Evolutionary conservation across 2,113 vertebrate genomes (phyloP).

Genomic region (Euleptes europaea): DNA sequence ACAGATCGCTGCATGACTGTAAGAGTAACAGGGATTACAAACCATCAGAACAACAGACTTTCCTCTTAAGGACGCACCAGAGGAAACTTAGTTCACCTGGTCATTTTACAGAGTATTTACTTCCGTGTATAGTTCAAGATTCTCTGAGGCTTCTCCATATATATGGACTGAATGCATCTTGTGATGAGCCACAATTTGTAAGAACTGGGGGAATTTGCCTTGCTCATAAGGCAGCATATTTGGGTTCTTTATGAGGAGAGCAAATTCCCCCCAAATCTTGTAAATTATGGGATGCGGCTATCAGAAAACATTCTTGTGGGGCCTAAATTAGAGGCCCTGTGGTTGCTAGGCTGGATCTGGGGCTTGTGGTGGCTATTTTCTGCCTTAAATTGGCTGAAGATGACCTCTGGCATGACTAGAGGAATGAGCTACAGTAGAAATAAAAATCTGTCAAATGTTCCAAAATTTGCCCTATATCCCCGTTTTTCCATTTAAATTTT

Average conservation of each 20-base stretch:
- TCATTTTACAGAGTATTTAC: background rate
- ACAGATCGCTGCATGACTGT: background rate
- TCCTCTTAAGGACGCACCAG: background rate
- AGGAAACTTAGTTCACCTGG: conserved; percentile 20
- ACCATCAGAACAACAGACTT: background rate
- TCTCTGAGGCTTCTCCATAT: background rate
- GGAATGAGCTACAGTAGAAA: no score
- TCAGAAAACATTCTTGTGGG: background rate
- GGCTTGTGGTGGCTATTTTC: no score
- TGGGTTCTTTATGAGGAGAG: background rate
- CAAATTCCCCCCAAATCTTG: background rate
- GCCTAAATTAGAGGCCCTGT: no score
- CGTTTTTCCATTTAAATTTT: no score
- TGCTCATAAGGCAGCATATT: no score
- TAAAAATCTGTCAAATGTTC: no score
- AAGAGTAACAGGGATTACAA: conserved; percentile 10
- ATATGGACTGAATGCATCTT: background rate
- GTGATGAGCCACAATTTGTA: no score
- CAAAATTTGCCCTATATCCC: no score
- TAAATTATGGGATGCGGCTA: background rate
- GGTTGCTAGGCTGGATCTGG: no score
- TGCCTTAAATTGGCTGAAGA: no score
- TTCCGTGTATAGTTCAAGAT: background rate
- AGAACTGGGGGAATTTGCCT: no score
- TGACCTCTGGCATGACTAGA: no score